Evolutionary conservation across 2,888 invertebrate species (phyloP).

Genomic region (Chironomus riparius): DNA sequence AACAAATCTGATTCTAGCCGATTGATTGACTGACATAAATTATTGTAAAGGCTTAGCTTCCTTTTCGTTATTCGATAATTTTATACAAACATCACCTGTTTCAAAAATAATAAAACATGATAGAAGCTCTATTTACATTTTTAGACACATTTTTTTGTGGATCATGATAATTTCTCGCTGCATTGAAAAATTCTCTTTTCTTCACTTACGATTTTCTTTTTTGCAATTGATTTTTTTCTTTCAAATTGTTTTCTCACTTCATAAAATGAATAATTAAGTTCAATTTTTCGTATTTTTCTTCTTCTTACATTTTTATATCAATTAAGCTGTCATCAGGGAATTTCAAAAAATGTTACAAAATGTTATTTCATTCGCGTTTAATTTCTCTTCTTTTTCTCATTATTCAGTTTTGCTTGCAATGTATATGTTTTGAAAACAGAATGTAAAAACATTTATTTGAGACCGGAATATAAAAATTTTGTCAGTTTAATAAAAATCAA

Average conservation of each 20-base stretch:
- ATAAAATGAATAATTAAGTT: neutral
- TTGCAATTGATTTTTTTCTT: neutral
- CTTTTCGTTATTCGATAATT: too few species aligned
- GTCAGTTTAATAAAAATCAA: constrained; percentile 4
- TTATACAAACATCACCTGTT: too few species aligned
- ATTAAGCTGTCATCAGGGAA: constrained; percentile 4
- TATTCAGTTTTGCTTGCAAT: neutral
- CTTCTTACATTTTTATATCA: neutral
- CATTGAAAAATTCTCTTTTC: too few species aligned
- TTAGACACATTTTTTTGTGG: too few species aligned
- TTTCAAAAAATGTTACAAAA: neutral
- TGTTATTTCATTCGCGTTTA: neutral
- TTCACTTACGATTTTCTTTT: neutral
- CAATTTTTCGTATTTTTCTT: neutral
- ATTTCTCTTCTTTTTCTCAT: neutral
- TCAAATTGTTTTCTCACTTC: neutral
- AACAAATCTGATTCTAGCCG: too few species aligned
- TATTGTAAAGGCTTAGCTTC: too few species aligned
- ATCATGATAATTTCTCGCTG: too few species aligned
- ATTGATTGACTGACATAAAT: too few species aligned
- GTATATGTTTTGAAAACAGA: neutral
- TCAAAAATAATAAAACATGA: too few species aligned
- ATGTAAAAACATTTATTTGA: neutral
- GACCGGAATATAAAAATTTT: neutral
- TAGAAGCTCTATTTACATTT: too few species aligned